These are phyloP conservation scores for Eumaeus atala DNA, from an alignment of 1,140 invertebrate genomes.

Conservation along the genomic window DNA sequence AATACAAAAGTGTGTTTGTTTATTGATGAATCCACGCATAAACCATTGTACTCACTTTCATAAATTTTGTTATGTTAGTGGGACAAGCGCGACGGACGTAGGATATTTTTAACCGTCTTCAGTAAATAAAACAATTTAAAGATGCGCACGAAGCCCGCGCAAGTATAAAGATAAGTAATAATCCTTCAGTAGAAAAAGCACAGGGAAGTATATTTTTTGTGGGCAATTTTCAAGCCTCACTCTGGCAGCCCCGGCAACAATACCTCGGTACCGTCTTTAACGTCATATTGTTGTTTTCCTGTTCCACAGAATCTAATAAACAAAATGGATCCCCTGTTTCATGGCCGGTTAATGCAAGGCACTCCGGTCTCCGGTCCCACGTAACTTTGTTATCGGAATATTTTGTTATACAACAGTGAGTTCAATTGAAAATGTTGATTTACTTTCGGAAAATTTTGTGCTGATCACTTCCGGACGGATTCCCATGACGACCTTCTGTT, in stretches of 20 bases:
- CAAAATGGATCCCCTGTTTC: conserved; percentile 16
- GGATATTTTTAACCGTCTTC: no score
- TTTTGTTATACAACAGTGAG: conserved; percentile 3
- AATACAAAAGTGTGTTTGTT: no score
- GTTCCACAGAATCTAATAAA: conserved; percentile 18
- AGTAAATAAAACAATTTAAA: no score
- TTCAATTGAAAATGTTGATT: conserved; percentile 5
- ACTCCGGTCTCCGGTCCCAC: conserved; percentile 2
- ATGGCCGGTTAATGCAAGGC: conserved; percentile 11
- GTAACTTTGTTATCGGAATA: conserved; percentile 9
- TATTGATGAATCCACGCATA: no score
- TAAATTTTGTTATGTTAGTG: no score
- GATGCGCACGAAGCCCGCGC: no score
- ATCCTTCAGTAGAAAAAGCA: neutral
- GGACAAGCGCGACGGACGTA: no score
- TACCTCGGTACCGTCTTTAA: conserved; percentile 13
- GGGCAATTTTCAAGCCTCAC: conserved; percentile 13
- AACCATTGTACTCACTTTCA: no score
- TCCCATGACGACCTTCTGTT: no score
- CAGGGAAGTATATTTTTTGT: neutral
- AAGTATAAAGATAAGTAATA: neutral
- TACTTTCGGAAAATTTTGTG: no score
- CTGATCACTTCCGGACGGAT: no score
- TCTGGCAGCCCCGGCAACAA: conserved; percentile 13
- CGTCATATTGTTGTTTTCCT: conserved; percentile 15